Evolutionary conservation across 2,888 invertebrate genomes (phyloP).

Genomic region (Bimastos eiseni): DNA sequence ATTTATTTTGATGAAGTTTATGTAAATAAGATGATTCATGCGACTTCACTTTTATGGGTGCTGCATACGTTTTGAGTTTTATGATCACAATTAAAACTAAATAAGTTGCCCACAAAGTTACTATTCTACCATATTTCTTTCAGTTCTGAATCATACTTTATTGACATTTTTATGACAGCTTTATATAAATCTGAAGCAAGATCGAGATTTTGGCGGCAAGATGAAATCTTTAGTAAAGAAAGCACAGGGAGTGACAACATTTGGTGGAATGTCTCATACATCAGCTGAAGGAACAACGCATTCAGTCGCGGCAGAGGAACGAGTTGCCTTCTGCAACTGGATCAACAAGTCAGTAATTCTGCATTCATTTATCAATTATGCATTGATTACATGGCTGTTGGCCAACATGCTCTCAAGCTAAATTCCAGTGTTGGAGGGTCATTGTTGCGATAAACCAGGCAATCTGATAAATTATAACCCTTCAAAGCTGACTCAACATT

Average conservation of each 20-base stretch:
- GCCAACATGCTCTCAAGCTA: too few species aligned
- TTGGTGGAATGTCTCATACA: constrained; percentile 92
- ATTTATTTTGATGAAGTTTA: too few species aligned
- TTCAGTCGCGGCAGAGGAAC: constrained; percentile 79
- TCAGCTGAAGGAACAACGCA: constrained; percentile 79
- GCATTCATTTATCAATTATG: background rate
- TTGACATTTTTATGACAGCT: constrained; percentile 65
- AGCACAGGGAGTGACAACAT: constrained; percentile 30
- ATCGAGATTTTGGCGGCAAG: constrained; percentile 85
- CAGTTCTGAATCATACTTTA: background rate
- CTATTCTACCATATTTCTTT: background rate
- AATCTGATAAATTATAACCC: too few species aligned
- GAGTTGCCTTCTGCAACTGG: constrained; percentile 97
- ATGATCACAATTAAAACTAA: too few species aligned
- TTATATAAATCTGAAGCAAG: constrained; percentile 80
- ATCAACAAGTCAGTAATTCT: constrained; percentile 72
- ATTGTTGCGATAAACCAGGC: too few species aligned
- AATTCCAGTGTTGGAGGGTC: too few species aligned
- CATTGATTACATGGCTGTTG: background rate
- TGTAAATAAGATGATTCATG: too few species aligned
- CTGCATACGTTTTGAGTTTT: too few species aligned
- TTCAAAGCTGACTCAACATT: too few species aligned
- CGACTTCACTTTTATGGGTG: too few species aligned
- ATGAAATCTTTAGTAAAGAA: constrained; percentile 65
- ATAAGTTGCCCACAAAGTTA: background rate